Evolutionary conservation across 2,113 vertebrate genomes (phyloP).

Genomic region (Glaucidium brasilianum): DNA sequence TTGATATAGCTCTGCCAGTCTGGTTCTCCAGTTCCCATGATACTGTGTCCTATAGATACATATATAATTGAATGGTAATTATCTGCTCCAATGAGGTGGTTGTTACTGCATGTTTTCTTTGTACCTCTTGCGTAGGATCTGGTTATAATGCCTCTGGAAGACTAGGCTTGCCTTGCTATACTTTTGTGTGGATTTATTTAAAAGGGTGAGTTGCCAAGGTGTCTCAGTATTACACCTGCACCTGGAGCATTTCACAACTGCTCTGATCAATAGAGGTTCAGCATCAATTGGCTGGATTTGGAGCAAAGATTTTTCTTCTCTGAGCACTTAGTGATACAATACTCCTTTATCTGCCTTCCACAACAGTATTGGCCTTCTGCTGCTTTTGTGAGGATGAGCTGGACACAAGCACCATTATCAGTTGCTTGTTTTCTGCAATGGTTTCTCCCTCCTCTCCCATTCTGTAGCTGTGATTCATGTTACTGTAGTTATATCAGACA

Average conservation of each 20-base stretch:
- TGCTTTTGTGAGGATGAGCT: background rate
- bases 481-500: background rate
- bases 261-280: background rate
- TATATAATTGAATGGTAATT: rapidly evolving
- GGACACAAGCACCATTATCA: background rate
- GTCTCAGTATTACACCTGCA: no score
- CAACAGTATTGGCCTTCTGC: background rate
- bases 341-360: background rate
- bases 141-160: background rate
- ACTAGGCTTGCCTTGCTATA: rapidly evolving
- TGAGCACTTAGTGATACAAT: background rate
- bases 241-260: background rate
- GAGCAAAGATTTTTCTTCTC: background rate
- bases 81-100: background rate
- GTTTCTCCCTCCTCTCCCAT: background rate
- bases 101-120: background rate
- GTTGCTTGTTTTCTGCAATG: background rate
- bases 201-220: background rate
- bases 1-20: background rate
- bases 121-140: background rate
- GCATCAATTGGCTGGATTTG: background rate
- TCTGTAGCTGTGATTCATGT: background rate
- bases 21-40: background rate
- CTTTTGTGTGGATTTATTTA: background rate
- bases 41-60: no score